Evolutionary conservation across 2,797 vertebrate species (phyloP).

Genomic region (Tauraco hartlaubi): DNA sequence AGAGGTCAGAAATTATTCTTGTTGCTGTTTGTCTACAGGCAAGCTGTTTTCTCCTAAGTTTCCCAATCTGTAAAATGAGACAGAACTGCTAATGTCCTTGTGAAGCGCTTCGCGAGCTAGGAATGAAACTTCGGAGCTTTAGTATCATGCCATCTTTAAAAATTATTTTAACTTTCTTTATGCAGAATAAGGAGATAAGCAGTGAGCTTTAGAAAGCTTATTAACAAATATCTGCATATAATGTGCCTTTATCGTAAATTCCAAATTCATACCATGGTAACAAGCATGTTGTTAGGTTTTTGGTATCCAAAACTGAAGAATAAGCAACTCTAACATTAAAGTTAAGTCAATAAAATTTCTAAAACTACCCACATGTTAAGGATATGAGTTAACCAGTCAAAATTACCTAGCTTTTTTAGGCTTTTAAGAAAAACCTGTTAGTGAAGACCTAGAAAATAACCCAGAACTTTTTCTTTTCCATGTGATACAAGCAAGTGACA

Average conservation of each 20-base stretch:
- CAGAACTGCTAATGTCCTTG: not conserved
- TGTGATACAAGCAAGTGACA: not conserved
- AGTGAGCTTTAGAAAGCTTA: not conserved
- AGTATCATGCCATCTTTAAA: not conserved
- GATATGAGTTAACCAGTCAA: not conserved
- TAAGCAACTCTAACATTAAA: not conserved
- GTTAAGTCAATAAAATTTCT: not conserved
- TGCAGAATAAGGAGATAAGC: not conserved
- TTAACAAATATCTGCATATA: not conserved
- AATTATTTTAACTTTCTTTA: not conserved
- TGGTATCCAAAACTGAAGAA: not conserved
- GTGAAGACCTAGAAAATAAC: not conserved
- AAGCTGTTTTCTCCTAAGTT: not conserved
- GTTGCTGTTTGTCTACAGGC: not conserved
- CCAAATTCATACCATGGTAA: not conserved
- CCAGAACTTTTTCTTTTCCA: not conserved
- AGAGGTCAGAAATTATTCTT: not conserved
- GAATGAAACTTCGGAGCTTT: not conserved
- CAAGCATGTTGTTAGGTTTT: not conserved
- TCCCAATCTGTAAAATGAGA: not conserved
- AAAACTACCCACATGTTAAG: not conserved
- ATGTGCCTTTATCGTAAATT: not conserved
- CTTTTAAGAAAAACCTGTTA: not conserved
- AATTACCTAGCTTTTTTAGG: not conserved
- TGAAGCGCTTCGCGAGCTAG: not conserved